These are phyloP conservation scores for Phania funesta DNA, from an alignment of 2,888 invertebrate genomes.

Conservation along the genomic window DNA sequence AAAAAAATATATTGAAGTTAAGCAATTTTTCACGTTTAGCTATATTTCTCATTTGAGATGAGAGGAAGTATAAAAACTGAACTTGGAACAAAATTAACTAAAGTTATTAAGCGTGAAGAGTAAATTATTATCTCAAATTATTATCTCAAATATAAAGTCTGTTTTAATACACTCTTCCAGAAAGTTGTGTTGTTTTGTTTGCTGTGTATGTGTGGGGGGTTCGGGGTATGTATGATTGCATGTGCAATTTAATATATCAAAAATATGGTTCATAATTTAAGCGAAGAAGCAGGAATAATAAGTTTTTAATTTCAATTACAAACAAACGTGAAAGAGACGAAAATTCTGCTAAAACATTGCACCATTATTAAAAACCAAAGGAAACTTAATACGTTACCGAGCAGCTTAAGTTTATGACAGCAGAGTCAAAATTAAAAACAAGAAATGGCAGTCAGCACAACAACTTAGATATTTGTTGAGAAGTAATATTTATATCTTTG, in stretches of 20 bases:
- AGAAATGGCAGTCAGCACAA: neutral
- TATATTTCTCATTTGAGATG: conserved; percentile 1
- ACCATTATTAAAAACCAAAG: conserved; percentile 27
- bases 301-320: no score
- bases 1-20: conserved; percentile 15
- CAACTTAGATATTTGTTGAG: conserved; percentile 40
- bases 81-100: conserved; percentile 55
- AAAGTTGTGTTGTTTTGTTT: neutral
- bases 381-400: conserved; percentile 54
- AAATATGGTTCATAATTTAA: conserved; percentile 52
- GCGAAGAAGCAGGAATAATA: neutral
- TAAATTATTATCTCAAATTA: conserved; percentile 53
- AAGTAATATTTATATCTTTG: conserved; percentile 27
- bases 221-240: neutral
- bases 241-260: conserved; percentile 55
- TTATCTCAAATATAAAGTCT: no score
- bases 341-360: conserved; percentile 17
- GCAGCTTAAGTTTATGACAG: conserved; percentile 51
- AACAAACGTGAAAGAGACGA: no score
- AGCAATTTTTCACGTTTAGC: conserved; percentile 12
- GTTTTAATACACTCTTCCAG: no score
- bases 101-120: conserved; percentile 61
- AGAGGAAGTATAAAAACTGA: no score
- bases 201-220: neutral
- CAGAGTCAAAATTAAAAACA: conserved; percentile 39